A percentile compares a stretch with the other conserved stretches of the same genome.
These are phyloP conservation scores for Penaeus chinensis DNA, from an alignment of 1,140 invertebrate genomes.

Conservation along the genomic window DNA sequence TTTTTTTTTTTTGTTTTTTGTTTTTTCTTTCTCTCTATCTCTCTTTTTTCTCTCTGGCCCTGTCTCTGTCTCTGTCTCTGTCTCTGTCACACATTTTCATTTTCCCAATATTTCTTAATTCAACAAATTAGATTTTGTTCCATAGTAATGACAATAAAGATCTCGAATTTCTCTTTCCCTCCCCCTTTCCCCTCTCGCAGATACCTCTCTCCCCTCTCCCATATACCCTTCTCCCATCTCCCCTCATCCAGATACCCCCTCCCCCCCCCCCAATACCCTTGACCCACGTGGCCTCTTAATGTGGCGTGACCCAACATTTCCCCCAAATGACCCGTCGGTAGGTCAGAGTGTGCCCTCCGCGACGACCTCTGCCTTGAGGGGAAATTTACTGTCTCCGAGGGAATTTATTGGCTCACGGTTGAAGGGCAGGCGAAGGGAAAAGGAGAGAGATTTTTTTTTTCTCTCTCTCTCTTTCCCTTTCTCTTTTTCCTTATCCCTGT, in stretches of 20 bases:
- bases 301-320: slow-evolving; percentile 24
- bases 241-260: not conserved
- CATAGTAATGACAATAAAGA: not conserved
- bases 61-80: slow-evolving; percentile 43
- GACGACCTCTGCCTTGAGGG: not conserved
- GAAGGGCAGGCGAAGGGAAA: not conserved
- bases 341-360: slow-evolving; percentile 6
- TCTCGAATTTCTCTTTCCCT: not conserved
- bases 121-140: not conserved
- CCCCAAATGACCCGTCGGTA: slow-evolving; percentile 15
- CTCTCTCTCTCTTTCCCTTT: not conserved
- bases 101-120: not conserved
- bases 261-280: not conserved
- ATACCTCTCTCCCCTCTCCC: not conserved
- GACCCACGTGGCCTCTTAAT: not conserved
- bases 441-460: not conserved
- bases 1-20: too few relatives aligned
- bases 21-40: too few relatives aligned
- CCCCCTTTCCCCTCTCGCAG: not conserved
- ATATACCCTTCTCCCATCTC: not conserved
- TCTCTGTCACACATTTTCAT: not conserved
- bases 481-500: not conserved
- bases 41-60: not conserved
- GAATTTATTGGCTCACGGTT: not conserved
- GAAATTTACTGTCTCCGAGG: slow-evolving; percentile 11